Conservation (phyloP, 1,140 invertebrate species). For the Magallana ariakensis region DNA sequence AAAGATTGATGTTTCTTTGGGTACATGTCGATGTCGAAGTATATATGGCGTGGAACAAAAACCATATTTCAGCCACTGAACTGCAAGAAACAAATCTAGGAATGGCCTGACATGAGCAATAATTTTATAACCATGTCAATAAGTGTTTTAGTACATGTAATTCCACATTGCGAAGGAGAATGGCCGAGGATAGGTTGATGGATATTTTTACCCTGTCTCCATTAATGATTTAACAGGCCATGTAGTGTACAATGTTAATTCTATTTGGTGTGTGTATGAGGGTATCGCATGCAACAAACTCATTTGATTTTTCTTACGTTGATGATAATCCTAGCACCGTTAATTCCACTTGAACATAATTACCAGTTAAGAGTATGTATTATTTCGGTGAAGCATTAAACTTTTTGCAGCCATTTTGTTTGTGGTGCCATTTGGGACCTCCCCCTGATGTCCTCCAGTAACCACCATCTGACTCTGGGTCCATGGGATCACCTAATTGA, state of each 20-base stretch:
- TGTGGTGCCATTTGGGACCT: not conserved
- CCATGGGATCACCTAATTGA: not conserved
- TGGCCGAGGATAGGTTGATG: not conserved
- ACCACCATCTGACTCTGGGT: not conserved
- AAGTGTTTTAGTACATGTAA: slow-evolving; percentile 16
- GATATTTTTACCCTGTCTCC: not conserved
- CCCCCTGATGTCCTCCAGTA: not conserved
- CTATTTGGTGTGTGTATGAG: not conserved
- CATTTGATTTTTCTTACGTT: not conserved
- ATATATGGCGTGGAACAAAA: not conserved
- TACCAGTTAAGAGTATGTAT: not conserved
- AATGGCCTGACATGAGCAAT: not conserved
- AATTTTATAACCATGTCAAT: slow-evolving; percentile 30
- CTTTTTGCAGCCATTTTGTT: not conserved
- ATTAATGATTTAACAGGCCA: slow-evolving; percentile 21
- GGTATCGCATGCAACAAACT: not conserved
- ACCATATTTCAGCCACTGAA: slow-evolving; percentile 23
- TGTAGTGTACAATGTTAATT: not conserved
- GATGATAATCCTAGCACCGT: not conserved
- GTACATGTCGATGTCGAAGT: not conserved
- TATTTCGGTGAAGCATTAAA: not conserved
- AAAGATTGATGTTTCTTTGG: slow-evolving; percentile 1
- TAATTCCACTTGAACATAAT: not conserved
- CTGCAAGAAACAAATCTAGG: not conserved
- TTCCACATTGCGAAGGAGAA: not conserved